Conservation (phyloP, 2,888 invertebrate genomes). For the Cephus runcator region DNA sequence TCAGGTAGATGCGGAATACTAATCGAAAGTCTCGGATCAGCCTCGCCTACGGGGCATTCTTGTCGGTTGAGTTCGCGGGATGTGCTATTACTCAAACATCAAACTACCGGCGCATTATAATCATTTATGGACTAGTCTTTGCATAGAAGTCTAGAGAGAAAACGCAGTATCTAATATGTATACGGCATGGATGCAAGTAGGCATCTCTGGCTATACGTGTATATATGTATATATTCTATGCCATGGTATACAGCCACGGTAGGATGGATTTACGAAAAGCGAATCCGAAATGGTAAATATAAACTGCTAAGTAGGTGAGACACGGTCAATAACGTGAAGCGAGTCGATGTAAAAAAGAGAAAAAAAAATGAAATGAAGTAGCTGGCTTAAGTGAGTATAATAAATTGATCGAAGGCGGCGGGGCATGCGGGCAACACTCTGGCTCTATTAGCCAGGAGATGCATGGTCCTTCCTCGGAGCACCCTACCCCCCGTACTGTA, state of each 20-base stretch:
- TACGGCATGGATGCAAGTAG: not conserved
- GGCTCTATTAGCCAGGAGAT: constrained; percentile 46
- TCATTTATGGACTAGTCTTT: constrained; percentile 24
- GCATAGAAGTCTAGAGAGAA: not conserved
- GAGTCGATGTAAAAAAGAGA: constrained; percentile 23
- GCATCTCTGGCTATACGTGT: too few relatives aligned
- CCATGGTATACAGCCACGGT: not conserved
- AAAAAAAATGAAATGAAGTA: constrained; percentile 28
- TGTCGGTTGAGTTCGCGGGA: constrained; percentile 29
- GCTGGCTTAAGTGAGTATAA: constrained; percentile 46
- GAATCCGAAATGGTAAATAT: constrained; percentile 28
- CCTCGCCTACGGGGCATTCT: constrained; percentile 29
- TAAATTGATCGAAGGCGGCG: constrained; percentile 49
- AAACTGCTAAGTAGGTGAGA: constrained; percentile 27
- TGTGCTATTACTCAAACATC: constrained; percentile 38
- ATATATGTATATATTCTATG: too few relatives aligned
- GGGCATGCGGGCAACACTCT: constrained; percentile 47
- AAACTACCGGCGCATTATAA: constrained; percentile 42
- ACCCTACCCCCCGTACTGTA: constrained; percentile 5
- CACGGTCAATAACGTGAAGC: not conserved
- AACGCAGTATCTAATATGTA: not conserved
- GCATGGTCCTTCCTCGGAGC: constrained; percentile 39
- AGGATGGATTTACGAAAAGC: not conserved
- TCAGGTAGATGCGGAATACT: constrained; percentile 18
- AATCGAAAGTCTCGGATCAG: constrained; percentile 37